A percentile compares a stretch with the other conserved stretches of the same genome.
Conservation (phyloP, 2,888 invertebrate species). For the Nebria salina region DNA sequence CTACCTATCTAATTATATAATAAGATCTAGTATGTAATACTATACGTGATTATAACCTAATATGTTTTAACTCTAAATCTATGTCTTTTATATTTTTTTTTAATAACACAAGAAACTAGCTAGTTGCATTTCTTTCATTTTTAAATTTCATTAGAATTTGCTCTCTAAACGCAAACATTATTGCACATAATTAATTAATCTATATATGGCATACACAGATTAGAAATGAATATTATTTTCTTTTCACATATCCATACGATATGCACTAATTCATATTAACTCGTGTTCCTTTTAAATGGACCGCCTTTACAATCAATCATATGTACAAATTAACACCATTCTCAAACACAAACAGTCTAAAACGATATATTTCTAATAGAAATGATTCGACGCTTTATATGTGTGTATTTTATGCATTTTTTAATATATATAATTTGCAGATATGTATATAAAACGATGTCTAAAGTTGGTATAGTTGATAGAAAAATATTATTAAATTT, state of each 20-base stretch:
- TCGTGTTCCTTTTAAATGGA: conserved; percentile 39
- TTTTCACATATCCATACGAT: conserved; percentile 8
- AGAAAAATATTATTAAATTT: conserved; percentile 1
- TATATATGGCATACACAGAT: conserved; percentile 42
- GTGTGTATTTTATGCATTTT: background rate
- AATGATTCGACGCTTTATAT: background rate
- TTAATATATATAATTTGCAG: conserved; percentile 8
- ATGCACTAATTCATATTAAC: conserved; percentile 22
- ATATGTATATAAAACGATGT: conserved; percentile 12
- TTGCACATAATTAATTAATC: conserved; percentile 43
- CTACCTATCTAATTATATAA: conserved; percentile 34
- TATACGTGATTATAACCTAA: conserved; percentile 42
- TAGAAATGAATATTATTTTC: conserved; percentile 28
- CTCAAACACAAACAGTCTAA: background rate
- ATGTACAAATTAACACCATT: conserved; percentile 33
- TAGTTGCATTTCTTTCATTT: conserved; percentile 18
- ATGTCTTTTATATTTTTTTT: conserved; percentile 29
- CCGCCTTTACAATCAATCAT: conserved; percentile 15
- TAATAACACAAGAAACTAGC: conserved; percentile 44
- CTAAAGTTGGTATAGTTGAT: background rate
- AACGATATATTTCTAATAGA: background rate
- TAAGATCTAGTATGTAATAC: conserved; percentile 41
- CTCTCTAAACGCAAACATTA: conserved; percentile 42
- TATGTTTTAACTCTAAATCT: conserved; percentile 29
- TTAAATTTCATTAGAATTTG: conserved; percentile 28